phyloP scores from a whole-genome alignment of 2,888 invertebrate genomes.

The Allygus modestus region DNA sequence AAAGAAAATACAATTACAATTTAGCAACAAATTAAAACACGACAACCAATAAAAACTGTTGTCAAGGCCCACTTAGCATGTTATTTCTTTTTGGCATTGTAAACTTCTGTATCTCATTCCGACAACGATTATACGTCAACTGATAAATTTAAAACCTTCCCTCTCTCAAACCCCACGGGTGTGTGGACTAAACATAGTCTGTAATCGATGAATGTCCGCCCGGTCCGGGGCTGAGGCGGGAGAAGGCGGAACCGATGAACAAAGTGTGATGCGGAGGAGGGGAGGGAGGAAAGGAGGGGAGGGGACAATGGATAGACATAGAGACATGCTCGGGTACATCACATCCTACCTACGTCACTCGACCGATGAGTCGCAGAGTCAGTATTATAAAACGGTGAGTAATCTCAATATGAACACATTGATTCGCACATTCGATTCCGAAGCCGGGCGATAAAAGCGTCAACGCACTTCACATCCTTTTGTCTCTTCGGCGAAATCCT shows the following conservation, averaged over 20 bases:
- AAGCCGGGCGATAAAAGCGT: slow-evolving; percentile 3
- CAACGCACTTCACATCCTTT: not conserved
- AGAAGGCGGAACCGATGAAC: no score
- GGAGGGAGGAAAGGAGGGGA: not conserved
- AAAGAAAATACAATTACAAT: not conserved
- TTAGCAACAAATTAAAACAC: not conserved
- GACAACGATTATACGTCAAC: slow-evolving; percentile 27
- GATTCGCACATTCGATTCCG: slow-evolving; percentile 30
- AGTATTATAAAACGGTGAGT: slow-evolving; percentile 42
- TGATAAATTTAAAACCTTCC: not conserved
- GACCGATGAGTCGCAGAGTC: not conserved
- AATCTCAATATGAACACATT: slow-evolving; percentile 57
- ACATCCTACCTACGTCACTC: slow-evolving; percentile 46
- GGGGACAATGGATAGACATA: slow-evolving; percentile 33
- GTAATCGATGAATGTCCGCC: not conserved
- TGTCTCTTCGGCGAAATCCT: not conserved
- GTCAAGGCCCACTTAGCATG: slow-evolving; percentile 37
- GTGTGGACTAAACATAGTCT: not conserved
- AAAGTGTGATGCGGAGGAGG: not conserved
- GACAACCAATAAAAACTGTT: not conserved
- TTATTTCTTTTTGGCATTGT: not conserved
- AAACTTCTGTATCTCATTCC: slow-evolving; percentile 24
- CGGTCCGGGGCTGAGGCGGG: not conserved
- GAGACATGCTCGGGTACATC: slow-evolving; percentile 44
- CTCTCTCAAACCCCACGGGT: not conserved